A percentile compares a stretch with the other conserved stretches of the same genome.
These are phyloP conservation scores for pig (Sus scrofa) DNA, from an alignment of 2,113 vertebrate species.

Conservation along the genomic window DNA sequence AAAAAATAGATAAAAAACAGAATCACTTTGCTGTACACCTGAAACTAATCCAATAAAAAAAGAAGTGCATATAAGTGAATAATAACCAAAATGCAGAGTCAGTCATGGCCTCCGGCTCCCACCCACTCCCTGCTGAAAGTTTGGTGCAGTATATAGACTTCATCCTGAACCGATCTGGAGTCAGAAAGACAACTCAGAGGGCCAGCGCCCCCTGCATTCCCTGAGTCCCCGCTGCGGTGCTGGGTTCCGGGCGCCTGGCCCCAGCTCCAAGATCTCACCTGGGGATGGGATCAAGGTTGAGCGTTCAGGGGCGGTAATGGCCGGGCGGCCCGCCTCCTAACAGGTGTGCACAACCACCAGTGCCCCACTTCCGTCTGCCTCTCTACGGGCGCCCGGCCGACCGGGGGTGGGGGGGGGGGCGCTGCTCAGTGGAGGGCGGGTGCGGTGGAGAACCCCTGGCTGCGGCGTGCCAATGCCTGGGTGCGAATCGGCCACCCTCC, in stretches of 20 bases:
- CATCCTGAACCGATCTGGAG: not conserved
- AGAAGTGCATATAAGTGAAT: not conserved
- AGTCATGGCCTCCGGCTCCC: not conserved
- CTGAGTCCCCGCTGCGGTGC: not conserved
- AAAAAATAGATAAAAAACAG: not conserved
- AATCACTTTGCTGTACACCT: not conserved
- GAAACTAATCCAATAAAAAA: not conserved
- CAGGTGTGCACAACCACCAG: not conserved
- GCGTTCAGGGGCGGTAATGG: not conserved
- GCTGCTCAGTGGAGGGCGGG: too few relatives aligned
- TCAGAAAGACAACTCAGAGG: not conserved
- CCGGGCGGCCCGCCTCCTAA: not conserved
- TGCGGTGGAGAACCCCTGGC: not conserved
- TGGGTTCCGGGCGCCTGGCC: not conserved
- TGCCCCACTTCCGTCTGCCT: accelerated
- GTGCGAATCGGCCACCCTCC: not conserved
- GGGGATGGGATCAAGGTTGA: not conserved
- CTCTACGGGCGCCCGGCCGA: not conserved
- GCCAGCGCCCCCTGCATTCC: not conserved
- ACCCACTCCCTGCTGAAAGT: accelerated
- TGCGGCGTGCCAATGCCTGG: not conserved
- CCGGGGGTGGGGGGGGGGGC: too few relatives aligned
- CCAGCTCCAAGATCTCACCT: not conserved
- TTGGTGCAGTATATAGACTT: not conserved
- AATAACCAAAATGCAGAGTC: not conserved